Percentiles rank a stretch among this genome's conserved stretches.
Conservation (phyloP, 2,113 vertebrate genomes). For the Cervus canadensis region DNA sequence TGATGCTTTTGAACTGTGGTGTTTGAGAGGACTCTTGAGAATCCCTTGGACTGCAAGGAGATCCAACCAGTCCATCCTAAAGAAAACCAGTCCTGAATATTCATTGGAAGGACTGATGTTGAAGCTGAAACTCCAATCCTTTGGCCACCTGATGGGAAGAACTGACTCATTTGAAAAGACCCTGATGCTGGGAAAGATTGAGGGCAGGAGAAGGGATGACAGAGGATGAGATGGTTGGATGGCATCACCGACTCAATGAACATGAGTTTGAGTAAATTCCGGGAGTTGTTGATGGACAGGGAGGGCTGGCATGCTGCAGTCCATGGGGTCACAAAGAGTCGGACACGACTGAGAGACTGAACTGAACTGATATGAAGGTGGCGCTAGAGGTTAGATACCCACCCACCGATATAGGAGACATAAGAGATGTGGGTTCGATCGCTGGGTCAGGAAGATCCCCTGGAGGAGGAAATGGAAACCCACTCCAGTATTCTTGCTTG, state of each 20-base stretch:
- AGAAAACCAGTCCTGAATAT: neutral
- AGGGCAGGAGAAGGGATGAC: neutral
- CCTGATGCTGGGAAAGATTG: neutral
- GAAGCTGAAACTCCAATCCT: neutral
- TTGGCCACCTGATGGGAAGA: neutral
- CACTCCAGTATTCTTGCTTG: neutral
- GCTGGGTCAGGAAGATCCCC: neutral
- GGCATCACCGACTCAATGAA: neutral
- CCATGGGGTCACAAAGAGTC: neutral
- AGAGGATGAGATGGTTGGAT: neutral
- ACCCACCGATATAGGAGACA: neutral
- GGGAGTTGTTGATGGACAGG: neutral
- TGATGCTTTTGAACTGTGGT: neutral
- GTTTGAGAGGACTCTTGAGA: neutral
- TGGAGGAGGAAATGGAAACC: neutral
- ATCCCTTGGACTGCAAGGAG: neutral
- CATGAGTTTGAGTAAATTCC: neutral
- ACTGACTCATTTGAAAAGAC: neutral
- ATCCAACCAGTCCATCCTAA: neutral
- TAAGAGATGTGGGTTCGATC: neutral
- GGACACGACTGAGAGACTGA: accelerated
- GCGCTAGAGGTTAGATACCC: neutral
- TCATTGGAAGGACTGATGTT: neutral
- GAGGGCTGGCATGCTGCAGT: neutral
- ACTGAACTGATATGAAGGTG: neutral